phyloP scores from a whole-genome alignment of 2,797 vertebrate genomes.

The Arrhamphus sclerolepis region DNA sequence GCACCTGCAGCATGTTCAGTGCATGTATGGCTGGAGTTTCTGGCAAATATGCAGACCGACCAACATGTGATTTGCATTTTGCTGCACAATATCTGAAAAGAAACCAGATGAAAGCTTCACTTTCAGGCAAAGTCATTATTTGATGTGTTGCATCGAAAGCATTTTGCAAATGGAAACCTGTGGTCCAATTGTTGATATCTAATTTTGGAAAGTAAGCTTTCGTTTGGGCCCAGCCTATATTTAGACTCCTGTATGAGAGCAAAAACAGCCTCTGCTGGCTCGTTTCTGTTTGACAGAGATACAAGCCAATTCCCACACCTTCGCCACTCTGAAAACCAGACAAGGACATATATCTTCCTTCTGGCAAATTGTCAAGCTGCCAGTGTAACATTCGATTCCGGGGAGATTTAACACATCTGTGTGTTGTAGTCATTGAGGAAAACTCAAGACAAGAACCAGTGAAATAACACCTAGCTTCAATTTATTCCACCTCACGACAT shows the following conservation, averaged over 20 bases:
- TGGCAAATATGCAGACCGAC: too few relatives aligned
- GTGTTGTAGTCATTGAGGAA: conserved; percentile 41
- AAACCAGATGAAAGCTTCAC: too few relatives aligned
- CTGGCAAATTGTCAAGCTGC: conserved; percentile 64
- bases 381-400: conserved; percentile 40
- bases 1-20: too few relatives aligned
- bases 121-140: too few relatives aligned
- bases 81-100: too few relatives aligned
- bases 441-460: conserved; percentile 40
- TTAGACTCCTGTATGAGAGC: conserved; percentile 20
- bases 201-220: conserved; percentile 27
- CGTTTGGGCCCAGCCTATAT: conserved; percentile 34
- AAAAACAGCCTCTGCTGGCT: conserved; percentile 17
- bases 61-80: too few relatives aligned
- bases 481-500: conserved; percentile 44
- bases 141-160: conserved; percentile 6
- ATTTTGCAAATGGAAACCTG: not conserved
- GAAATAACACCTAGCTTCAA: not conserved
- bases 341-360: conserved; percentile 60
- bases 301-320: conserved; percentile 55
- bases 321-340: conserved; percentile 52
- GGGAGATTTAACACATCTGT: conserved; percentile 57
- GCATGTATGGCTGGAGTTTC: too few relatives aligned
- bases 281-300: conserved; percentile 33
- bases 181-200: conserved; percentile 39